Base-by-base conservation (phyloP, 2,888 invertebrate genomes). In the Andrena minutula region DNA sequence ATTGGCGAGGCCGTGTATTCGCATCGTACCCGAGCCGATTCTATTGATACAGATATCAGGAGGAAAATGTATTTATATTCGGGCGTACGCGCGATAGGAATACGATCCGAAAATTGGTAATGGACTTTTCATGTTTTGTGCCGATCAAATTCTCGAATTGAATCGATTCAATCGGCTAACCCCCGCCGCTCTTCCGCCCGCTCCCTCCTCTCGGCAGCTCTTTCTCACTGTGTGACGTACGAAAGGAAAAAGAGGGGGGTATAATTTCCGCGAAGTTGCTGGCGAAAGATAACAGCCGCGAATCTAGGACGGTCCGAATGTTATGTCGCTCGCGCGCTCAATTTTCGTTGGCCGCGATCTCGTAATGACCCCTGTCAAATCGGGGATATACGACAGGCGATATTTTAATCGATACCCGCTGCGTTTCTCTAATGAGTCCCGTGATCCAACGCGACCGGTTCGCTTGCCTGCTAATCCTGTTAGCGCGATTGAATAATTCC, bases 51-150 rank as follows among this genome's bases (percentile, higher is more conserved):
- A 83, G 77, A 86, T 84, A 76, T 84, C 81, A 76, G 72, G 82
- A 69, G 84, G 78, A 74, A 83, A 68, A 81, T 79, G 80, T 80
- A 86, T 84, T 86, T 84, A 86, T 88, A 86, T 80, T 85, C 79
- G 70, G 61, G 65, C 72, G 58, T 20, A 71, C 86, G 86, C 26
- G 28, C 68, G 65, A 70, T 79, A 79, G 79, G 68, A 82, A 83
- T 83, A 79, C 85, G 82, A 80, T 70, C 83, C 85, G 76, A 86
- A 91, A 91, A 91, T 91, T 91, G 91, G 91, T 91, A 91, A 91
- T 91, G 91, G 91, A 90, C 88, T 91, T 91, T 91, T 82, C 91
- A 85, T 91, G 91, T 91, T 90, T 87, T 84, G 82, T 53, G 78
- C 66, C 61, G 84, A 68, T 79, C 66, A 68, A 79, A 78, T 82